phyloP scores from a whole-genome alignment of 2,888 invertebrate genomes.

The Callosobruchus maculatus region DNA sequence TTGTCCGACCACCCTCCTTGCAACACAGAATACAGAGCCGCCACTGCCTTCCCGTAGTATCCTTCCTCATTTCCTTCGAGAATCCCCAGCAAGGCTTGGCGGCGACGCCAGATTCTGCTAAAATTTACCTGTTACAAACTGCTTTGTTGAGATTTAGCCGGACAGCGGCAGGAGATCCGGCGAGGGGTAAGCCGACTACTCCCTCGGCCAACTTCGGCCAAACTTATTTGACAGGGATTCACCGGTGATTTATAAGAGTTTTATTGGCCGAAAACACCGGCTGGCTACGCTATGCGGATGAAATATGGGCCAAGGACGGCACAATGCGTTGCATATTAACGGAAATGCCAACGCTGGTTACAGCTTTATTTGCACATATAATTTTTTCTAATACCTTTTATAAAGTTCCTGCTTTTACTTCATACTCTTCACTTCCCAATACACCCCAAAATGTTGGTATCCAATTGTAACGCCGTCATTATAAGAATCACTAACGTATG shows the following conservation, averaged over 20 bases:
- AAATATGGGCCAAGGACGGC: background rate
- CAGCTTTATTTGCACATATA: too few relatives aligned
- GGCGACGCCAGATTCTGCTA: background rate
- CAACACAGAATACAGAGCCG: too few relatives aligned
- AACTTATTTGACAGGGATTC: background rate
- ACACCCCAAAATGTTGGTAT: too few relatives aligned
- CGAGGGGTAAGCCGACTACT: background rate
- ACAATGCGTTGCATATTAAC: background rate
- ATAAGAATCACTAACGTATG: too few relatives aligned
- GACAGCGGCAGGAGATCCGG: background rate
- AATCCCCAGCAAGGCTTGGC: background rate
- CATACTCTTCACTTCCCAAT: too few relatives aligned
- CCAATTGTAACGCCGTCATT: too few relatives aligned
- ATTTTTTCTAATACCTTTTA: too few relatives aligned
- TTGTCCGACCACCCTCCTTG: too few relatives aligned
- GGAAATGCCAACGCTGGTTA: background rate
- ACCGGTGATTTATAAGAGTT: background rate
- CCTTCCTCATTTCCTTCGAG: background rate
- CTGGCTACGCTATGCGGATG: background rate
- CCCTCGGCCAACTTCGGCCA: background rate
- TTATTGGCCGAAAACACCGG: background rate
- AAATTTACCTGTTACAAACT: background rate
- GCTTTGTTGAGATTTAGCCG: background rate
- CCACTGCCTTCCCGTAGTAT: background rate
- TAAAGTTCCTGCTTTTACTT: too few relatives aligned